A percentile compares a stretch with the other conserved stretches of the same genome.
These are phyloP conservation scores for Bathynomus jamesi DNA, from an alignment of 1,140 invertebrate species.

Conservation along the genomic window DNA sequence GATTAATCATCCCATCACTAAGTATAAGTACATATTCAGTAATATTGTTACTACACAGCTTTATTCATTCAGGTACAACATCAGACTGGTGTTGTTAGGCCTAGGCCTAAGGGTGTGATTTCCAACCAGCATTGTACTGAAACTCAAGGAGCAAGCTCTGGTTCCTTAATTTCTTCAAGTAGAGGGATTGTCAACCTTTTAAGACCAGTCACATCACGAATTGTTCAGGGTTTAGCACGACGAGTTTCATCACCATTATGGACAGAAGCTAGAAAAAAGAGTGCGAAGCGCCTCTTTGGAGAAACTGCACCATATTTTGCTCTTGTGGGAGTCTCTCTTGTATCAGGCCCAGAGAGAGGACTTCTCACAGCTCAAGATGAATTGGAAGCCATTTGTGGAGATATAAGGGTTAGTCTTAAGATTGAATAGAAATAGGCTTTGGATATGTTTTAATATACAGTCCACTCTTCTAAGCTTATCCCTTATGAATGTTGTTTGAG, in stretches of 20 bases:
- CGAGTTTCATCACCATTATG: conserved; percentile 58
- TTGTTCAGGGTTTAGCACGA: conserved; percentile 47
- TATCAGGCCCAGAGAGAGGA: conserved; percentile 55
- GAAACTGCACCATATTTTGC: conserved; percentile 66
- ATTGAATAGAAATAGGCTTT: too few species aligned
- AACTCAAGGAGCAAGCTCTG: not conserved
- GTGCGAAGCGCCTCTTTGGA: conserved; percentile 56
- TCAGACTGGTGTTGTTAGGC: not conserved
- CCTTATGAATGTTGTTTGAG: too few species aligned
- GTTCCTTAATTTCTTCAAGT: not conserved
- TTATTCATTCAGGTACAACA: not conserved
- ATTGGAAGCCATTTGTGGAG: conserved; percentile 66
- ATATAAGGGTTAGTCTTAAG: conserved; percentile 58
- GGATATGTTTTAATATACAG: too few species aligned
- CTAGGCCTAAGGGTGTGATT: not conserved
- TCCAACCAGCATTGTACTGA: not conserved
- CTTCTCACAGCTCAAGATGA: conserved; percentile 71
- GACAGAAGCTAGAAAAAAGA: conserved; percentile 53
- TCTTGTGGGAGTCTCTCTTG: conserved; percentile 63
- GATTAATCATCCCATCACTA: too few species aligned
- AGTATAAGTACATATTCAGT: too few species aligned
- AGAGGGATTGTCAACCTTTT: conserved; percentile 12
- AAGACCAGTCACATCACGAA: conserved; percentile 11
- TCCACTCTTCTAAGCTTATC: too few species aligned
- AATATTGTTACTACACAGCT: too few species aligned